A percentile compares a stretch with the other conserved stretches of the same genome.
Conservation (phyloP, 2,888 invertebrate species). For the Epinotia nisella region DNA sequence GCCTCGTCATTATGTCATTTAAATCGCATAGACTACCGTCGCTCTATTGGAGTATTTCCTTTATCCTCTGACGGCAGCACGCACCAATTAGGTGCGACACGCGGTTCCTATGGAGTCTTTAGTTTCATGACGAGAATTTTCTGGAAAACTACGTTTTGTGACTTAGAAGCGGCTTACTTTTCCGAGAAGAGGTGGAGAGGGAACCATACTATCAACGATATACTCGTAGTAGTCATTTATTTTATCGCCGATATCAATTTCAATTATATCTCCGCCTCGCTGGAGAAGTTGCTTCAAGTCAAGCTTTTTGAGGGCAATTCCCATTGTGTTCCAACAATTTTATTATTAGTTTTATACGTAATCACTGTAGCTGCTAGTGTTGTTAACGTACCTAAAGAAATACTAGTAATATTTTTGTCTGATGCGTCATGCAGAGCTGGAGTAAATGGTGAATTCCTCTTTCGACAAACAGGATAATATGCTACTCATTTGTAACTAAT, state of each 20-base stretch:
- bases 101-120: slow-evolving; percentile 66
- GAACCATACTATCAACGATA: slow-evolving; percentile 1
- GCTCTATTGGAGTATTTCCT: slow-evolving; percentile 84
- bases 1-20: slow-evolving; percentile 85
- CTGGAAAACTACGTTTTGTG: neutral
- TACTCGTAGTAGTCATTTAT: neutral
- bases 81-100: slow-evolving; percentile 79
- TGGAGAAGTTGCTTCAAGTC: neutral
- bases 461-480: neutral
- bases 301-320: neutral
- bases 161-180: neutral
- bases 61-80: slow-evolving; percentile 81
- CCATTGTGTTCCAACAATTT: neutral
- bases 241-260: neutral
- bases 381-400: too few species aligned
- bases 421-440: neutral
- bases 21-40: slow-evolving; percentile 85
- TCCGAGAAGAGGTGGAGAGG: neutral
- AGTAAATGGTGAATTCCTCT: too few species aligned
- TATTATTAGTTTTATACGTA: too few species aligned
- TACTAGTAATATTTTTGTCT: too few species aligned
- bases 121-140: slow-evolving; percentile 32
- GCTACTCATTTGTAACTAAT: neutral
- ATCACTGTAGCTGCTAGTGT: too few species aligned
- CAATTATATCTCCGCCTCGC: neutral